phyloP scores from a whole-genome alignment of 2,797 vertebrate genomes.

The Podargus strigoides region DNA sequence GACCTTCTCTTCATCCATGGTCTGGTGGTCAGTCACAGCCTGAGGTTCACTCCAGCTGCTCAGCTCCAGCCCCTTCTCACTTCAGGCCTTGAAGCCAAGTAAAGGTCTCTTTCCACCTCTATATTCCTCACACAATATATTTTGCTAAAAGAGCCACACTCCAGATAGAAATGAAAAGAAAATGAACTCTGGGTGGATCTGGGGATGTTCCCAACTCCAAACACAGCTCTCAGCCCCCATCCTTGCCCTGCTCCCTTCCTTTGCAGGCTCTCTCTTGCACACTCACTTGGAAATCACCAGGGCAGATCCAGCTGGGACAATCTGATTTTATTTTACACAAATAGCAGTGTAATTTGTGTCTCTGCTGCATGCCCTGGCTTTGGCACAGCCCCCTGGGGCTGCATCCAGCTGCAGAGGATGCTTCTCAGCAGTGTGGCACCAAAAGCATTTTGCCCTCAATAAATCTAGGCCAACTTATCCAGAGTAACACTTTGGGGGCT shows the following conservation, averaged over 20 bases:
- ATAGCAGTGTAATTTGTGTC: too few relatives aligned
- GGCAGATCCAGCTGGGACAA: not conserved
- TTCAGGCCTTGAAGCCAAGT: not conserved
- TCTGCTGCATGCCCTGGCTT: fast-evolving
- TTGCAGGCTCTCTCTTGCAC: not conserved
- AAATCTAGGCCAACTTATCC: not conserved
- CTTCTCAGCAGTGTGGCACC: not conserved
- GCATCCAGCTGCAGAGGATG: not conserved
- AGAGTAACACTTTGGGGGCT: not conserved
- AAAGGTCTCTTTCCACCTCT: not conserved
- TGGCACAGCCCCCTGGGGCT: not conserved
- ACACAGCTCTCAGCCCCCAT: not conserved
- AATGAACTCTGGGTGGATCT: fast-evolving
- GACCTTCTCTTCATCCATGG: not conserved
- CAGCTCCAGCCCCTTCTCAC: not conserved
- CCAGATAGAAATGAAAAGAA: not conserved
- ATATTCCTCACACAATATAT: not conserved
- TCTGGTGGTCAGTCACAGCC: not conserved
- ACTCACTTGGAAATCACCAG: not conserved
- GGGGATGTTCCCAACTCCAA: not conserved
- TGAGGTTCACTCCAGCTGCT: not conserved
- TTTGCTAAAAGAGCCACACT: not conserved
- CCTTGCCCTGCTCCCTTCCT: not conserved
- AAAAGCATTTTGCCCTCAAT: not conserved
- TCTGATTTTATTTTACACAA: not conserved